These are phyloP conservation scores for Phalloptychus januarius DNA, from an alignment of 2,797 vertebrate genomes.

Conservation along the genomic window DNA sequence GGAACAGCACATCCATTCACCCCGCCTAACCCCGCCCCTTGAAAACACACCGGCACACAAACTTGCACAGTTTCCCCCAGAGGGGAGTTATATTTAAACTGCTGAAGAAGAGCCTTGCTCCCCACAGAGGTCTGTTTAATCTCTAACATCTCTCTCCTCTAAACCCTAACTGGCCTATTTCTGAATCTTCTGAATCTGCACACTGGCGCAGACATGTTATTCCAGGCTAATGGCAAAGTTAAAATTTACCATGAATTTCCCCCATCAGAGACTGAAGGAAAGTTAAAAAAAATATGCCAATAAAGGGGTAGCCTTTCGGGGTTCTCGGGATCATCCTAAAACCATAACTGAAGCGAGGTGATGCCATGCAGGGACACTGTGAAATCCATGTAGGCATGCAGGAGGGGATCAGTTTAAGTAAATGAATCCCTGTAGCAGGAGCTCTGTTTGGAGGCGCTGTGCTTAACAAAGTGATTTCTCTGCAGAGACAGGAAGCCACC, in stretches of 20 bases:
- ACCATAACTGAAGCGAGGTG: slow-evolving; percentile 47
- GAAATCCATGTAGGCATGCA: slow-evolving; percentile 61
- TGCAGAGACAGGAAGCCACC: slow-evolving; percentile 49
- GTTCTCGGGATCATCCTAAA: slow-evolving; percentile 54
- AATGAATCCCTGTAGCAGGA: slow-evolving; percentile 65
- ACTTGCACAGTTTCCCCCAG: slow-evolving; percentile 59
- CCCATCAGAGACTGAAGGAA: background rate
- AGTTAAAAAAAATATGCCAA: slow-evolving; percentile 19
- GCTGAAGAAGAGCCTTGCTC: slow-evolving; percentile 70
- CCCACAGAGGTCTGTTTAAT: slow-evolving; percentile 78
- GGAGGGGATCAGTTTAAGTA: slow-evolving; percentile 61
- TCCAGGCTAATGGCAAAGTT: slow-evolving; percentile 25
- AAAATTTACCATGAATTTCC: slow-evolving; percentile 10
- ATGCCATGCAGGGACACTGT: slow-evolving; percentile 44
- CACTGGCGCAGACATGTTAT: slow-evolving; percentile 3
- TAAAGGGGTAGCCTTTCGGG: slow-evolving; percentile 41
- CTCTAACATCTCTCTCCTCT: slow-evolving; percentile 74
- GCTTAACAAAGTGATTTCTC: slow-evolving; percentile 59
- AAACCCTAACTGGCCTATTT: slow-evolving; percentile 79
- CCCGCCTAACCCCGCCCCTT: slow-evolving; percentile 18
- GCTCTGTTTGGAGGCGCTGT: slow-evolving; percentile 34
- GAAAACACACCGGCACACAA: slow-evolving; percentile 31
- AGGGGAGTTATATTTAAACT: slow-evolving; percentile 78
- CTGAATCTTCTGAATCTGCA: slow-evolving; percentile 44
- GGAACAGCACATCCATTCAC: slow-evolving; percentile 33